Evolutionary conservation across 2,797 vertebrate species (phyloP).

Genomic region (Enteromius mattozi): DNA sequence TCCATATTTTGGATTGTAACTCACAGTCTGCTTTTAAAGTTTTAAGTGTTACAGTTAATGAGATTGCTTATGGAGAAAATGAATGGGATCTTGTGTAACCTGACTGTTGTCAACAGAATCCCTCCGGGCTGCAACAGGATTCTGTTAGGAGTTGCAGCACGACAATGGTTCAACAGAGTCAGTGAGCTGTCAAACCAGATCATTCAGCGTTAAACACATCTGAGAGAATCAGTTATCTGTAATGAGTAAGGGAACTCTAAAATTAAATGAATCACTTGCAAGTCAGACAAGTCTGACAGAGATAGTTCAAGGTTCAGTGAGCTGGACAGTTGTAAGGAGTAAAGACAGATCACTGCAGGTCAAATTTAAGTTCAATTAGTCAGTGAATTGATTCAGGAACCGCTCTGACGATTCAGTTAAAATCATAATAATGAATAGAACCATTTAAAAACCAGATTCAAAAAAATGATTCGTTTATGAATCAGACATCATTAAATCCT

Average conservation of each 20-base stretch:
- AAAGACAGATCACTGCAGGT: neutral
- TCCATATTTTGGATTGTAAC: neutral
- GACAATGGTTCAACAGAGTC: neutral
- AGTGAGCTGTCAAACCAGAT: neutral
- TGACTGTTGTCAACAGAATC: neutral
- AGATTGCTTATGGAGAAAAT: neutral
- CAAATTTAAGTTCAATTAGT: neutral
- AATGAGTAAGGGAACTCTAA: neutral
- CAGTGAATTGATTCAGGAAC: neutral
- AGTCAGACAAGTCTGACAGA: neutral
- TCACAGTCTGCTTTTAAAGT: slow-evolving; percentile 3
- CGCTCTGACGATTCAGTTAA: neutral
- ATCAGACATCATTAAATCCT: neutral
- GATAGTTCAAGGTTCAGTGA: neutral
- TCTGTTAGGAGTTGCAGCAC: neutral
- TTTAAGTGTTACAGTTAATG: neutral
- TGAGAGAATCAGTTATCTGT: neutral
- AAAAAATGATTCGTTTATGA: neutral
- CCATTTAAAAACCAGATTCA: neutral
- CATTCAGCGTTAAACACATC: neutral
- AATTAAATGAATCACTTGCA: neutral
- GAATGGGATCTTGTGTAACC: neutral
- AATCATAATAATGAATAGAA: neutral
- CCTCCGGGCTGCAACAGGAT: neutral
- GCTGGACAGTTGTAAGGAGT: neutral